Conservation (phyloP, 2,113 vertebrate genomes). For the Peromyscus leucopus region DNA sequence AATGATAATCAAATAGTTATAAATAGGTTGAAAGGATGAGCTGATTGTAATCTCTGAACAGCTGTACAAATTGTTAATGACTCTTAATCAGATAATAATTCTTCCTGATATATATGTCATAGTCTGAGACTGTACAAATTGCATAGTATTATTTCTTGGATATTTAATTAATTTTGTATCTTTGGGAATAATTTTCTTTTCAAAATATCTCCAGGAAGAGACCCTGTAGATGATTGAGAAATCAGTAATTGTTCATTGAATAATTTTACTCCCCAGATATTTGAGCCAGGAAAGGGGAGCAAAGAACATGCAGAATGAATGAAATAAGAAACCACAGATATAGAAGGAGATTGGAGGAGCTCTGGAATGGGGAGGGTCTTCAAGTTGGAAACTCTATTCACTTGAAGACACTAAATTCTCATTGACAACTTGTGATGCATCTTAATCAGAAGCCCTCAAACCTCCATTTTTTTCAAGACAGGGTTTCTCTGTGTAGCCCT, state of each 20-base stretch:
- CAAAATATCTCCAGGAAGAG: neutral
- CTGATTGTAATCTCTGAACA: neutral
- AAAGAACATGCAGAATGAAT: neutral
- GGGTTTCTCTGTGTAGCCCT: neutral
- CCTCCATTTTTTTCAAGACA: neutral
- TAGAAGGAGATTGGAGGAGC: neutral
- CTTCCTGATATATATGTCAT: neutral
- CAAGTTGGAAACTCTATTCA: neutral
- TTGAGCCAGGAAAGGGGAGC: neutral
- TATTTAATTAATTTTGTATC: neutral
- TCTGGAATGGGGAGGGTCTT: neutral
- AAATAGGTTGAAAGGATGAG: neutral
- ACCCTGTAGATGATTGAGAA: neutral
- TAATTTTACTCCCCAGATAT: neutral
- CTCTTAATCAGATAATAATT: neutral
- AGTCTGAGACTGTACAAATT: neutral
- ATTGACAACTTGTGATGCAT: no score
- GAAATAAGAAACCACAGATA: neutral
- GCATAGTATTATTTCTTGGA: neutral
- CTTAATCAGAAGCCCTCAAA: no score
- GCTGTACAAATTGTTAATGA: neutral
- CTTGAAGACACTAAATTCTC: neutral
- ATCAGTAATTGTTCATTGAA: neutral
- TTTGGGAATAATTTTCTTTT: neutral
- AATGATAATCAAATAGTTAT: neutral